Evolutionary conservation across 2,888 invertebrate species (phyloP), one percentile per base, ranked within the genome.

Genomic region (Exephanes ischioxanthus): DNA sequence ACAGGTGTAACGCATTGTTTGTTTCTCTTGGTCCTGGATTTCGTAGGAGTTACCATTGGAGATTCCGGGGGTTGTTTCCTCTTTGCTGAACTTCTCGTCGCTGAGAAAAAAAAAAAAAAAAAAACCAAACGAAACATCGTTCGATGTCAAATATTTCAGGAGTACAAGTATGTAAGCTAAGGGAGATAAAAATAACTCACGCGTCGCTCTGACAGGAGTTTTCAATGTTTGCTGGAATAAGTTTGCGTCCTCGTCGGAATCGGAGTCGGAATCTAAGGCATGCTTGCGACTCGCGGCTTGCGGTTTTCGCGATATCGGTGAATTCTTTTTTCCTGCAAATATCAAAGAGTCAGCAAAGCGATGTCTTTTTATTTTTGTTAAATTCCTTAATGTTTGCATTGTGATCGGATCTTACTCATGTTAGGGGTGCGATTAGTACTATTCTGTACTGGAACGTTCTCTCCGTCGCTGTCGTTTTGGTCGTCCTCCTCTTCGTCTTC

Each of bases 401-500:
- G 19, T 7, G 19, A 7, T 19, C 53, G 5, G 9, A 7, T 11
- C 58, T 63, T 33, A 63, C 61, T 33, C 16, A 3, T 41, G 41
- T 9, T 11, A 9, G 67, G n/a, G 3, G 30, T 63, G 9, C 33
- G 66, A 41, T 19, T 19, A 1, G 3, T 22, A 53, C 67, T 41
- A 58, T 55, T 67, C 45, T 67, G 80, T 1, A 22, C 22, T 3
- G 72, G n/a, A 9, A 26, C 70, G 14, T 86, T 84, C 14, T 86
- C 76, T 9, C 30, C 51, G 26, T 83, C 76, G 33, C 66, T 73
- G 16, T 79, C 70, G 19, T 72, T 76, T 4, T 89, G 85, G 0
- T 86, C 87, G 3, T 88, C 87, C 1, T 87, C 87, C 3, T 90
- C 87, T 2, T 90, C 88, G 3, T 90, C 88, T 3, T 91, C 90